Percentiles rank a stretch among this genome's conserved stretches.
phyloP scores from a whole-genome alignment of 2,888 invertebrate genomes.

The Halictus ligatus region DNA sequence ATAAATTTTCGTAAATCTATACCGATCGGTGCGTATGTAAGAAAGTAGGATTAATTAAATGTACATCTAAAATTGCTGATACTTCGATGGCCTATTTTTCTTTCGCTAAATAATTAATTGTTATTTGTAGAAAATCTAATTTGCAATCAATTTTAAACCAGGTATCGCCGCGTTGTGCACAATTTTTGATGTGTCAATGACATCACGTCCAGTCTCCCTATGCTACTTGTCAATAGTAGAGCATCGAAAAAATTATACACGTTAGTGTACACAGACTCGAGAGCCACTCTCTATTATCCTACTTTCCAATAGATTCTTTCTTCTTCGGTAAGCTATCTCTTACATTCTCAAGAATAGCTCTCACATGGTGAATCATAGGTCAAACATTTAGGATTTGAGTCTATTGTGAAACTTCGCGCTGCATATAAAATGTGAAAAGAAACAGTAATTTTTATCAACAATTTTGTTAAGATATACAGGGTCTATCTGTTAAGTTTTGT shows the following conservation, averaged over 20 bases:
- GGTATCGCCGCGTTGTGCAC: not conserved
- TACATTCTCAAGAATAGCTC: slow-evolving; percentile 3
- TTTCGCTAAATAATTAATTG: not conserved
- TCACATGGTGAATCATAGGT: not conserved
- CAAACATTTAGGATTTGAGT: not conserved
- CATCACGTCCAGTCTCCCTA: not conserved
- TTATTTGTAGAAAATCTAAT: not conserved
- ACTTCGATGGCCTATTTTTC: not conserved
- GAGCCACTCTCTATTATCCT: slow-evolving; percentile 12
- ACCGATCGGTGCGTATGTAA: not conserved
- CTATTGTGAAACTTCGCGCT: not conserved
- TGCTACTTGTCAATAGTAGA: not conserved
- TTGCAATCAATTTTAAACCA: not conserved
- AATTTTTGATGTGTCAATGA: not conserved
- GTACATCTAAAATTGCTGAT: not conserved
- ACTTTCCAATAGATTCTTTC: slow-evolving; percentile 7
- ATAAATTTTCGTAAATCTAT: not conserved
- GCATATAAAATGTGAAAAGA: not conserved
- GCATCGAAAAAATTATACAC: not conserved
- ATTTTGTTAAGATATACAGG: not conserved
- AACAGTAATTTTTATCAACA: not conserved
- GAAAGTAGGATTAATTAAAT: not conserved
- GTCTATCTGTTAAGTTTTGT: no score
- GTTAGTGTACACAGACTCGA: not conserved
- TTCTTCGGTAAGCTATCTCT: not conserved